phyloP scores from a whole-genome alignment of 2,797 vertebrate genomes.

The Uromys caudimaculatus region DNA sequence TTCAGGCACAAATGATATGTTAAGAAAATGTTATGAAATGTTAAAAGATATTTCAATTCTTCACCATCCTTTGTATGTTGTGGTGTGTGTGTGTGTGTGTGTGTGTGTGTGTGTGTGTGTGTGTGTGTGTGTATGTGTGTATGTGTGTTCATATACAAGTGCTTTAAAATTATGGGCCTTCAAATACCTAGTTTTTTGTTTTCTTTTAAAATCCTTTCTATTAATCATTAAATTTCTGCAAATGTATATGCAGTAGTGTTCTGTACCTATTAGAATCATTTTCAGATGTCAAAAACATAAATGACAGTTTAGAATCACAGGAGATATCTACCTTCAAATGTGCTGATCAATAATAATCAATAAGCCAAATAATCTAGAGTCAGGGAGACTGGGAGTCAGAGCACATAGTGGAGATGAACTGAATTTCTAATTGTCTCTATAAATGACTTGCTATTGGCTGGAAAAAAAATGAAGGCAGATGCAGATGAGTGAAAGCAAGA shows the following conservation, averaged over 20 bases:
- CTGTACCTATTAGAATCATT: background rate
- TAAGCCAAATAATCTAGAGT: constrained; percentile 5
- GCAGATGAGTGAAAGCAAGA: constrained; percentile 23
- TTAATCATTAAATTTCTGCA: background rate
- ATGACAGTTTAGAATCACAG: background rate
- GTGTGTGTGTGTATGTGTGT: too few relatives aligned
- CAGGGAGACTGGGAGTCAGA: background rate
- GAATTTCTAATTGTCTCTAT: constrained; percentile 30
- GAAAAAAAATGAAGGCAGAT: constrained; percentile 45
- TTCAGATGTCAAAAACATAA: background rate
- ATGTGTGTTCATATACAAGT: background rate
- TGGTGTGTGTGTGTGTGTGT: too few relatives aligned
- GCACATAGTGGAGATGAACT: background rate
- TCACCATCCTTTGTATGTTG: background rate
- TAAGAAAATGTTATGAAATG: background rate
- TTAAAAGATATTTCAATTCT: background rate
- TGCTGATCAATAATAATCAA: background rate
- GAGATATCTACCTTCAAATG: background rate
- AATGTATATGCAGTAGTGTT: constrained; percentile 11
- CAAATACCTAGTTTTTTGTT: constrained; percentile 40
- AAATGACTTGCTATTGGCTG: background rate
- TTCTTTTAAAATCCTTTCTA: constrained; percentile 6
- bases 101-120: background rate
- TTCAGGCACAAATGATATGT: background rate
- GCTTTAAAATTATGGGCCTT: constrained; percentile 47